Conservation (phyloP, 2,888 invertebrate species). For the Podotricha telesiphe region DNA sequence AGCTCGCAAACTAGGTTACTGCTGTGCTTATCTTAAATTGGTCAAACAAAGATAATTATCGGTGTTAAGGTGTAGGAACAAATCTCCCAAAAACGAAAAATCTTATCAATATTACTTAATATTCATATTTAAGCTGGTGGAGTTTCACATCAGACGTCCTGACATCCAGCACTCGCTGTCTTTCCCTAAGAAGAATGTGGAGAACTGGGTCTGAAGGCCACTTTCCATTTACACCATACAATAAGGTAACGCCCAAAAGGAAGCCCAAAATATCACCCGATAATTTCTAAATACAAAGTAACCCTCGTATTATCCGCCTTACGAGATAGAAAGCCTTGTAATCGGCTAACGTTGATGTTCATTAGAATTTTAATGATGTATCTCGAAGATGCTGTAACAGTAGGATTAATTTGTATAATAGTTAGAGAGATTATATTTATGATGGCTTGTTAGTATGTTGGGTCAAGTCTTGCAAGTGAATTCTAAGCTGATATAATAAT, state of each 20-base stretch:
- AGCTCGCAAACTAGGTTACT: too few relatives aligned
- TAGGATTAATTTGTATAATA: background rate
- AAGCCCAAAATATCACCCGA: conserved; percentile 46
- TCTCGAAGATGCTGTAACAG: background rate
- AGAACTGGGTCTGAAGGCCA: too few relatives aligned
- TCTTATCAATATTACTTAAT: too few relatives aligned
- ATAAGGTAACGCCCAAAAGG: conserved; percentile 36
- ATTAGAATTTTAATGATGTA: conserved; percentile 33
- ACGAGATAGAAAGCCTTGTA: conserved; percentile 41
- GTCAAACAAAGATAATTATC: too few relatives aligned
- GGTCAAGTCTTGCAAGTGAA: background rate
- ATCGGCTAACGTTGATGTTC: conserved; percentile 38
- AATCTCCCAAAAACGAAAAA: too few relatives aligned
- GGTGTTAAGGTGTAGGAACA: too few relatives aligned
- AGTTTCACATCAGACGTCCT: too few relatives aligned
- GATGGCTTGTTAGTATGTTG: too few relatives aligned
- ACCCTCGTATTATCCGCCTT: conserved; percentile 46
- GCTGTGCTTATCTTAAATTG: too few relatives aligned
- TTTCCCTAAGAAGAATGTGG: too few relatives aligned
- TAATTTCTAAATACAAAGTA: conserved; percentile 47
- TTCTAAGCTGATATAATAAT: background rate
- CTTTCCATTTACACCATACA: conserved; percentile 35
- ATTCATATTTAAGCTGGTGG: too few relatives aligned
- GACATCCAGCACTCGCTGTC: too few relatives aligned
- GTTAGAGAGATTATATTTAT: background rate